phyloP scores from a whole-genome alignment of 2,113 vertebrate genomes.

The Toxotes chatareus region DNA sequence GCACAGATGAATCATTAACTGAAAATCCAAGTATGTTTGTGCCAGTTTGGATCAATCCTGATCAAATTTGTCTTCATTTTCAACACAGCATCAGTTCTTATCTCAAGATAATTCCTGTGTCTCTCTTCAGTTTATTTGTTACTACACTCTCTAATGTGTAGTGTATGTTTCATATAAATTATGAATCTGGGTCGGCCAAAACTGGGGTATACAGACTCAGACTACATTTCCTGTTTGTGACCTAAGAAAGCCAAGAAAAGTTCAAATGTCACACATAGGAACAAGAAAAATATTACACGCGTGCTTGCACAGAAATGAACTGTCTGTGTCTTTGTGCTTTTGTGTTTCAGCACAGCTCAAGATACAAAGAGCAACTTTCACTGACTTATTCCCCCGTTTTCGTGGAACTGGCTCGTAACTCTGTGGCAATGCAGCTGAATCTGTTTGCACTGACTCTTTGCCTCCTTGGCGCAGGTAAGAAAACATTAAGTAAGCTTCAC shows the following conservation, averaged over 20 bases:
- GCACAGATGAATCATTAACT: too few relatives aligned
- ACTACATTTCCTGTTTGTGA: background rate
- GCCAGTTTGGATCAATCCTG: background rate
- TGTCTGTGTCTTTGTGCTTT: background rate
- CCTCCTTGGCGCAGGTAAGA: constrained; percentile 57
- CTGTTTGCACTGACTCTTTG: constrained; percentile 4
- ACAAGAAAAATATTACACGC: background rate
- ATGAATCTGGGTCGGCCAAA: background rate
- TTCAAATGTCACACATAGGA: background rate
- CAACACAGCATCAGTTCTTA: background rate
- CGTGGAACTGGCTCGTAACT: background rate
- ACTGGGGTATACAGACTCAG: background rate
- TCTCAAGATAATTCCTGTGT: too few relatives aligned
- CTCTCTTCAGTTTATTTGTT: too few relatives aligned
- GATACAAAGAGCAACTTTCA: background rate
- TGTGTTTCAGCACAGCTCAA: constrained; percentile 17
- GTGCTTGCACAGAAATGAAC: background rate
- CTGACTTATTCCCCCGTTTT: background rate
- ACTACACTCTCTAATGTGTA: background rate
- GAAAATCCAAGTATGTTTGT: background rate
- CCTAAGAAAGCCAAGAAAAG: too few relatives aligned
- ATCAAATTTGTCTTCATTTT: background rate
- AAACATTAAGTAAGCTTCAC: background rate
- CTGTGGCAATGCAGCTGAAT: constrained; percentile 27
- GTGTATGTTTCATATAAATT: background rate